Percentiles rank a stretch among this genome's conserved stretches.
phyloP scores from a whole-genome alignment of 2,797 vertebrate genomes.

The Staurois parvus region DNA sequence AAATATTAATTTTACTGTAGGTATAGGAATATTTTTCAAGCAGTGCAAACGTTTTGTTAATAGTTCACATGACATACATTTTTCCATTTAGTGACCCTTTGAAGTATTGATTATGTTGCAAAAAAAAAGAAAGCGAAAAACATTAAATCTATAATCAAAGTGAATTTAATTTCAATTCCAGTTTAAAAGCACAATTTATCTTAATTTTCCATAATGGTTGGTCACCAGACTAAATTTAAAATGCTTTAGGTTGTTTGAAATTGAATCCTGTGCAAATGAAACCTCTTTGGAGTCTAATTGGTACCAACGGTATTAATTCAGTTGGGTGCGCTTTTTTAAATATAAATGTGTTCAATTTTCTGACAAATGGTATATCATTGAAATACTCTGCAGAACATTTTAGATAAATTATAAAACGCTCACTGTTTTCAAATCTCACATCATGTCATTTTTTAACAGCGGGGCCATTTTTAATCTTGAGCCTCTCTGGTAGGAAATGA shows the following conservation, averaged over 20 bases:
- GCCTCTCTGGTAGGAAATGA: too few species aligned
- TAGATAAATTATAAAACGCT: neutral
- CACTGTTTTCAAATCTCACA: too few species aligned
- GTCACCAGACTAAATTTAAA: neutral
- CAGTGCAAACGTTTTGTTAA: too few species aligned
- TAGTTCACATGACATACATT: too few species aligned
- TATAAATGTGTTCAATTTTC: neutral
- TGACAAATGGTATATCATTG: slow-evolving; percentile 3
- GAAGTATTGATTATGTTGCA: too few species aligned
- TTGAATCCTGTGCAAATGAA: neutral
- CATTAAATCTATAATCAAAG: neutral
- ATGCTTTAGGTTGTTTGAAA: neutral
- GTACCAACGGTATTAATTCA: neutral
- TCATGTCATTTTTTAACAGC: too few species aligned
- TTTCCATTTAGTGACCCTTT: too few species aligned
- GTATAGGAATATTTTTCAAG: too few species aligned
- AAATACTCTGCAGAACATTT: neutral
- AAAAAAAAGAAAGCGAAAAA: too few species aligned
- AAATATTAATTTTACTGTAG: too few species aligned
- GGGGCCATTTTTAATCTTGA: too few species aligned
- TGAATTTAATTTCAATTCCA: neutral
- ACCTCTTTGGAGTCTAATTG: neutral
- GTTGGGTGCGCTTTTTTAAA: neutral
- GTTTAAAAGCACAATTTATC: neutral
- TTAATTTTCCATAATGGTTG: neutral